Percentiles rank a stretch among this genome's conserved stretches.
Evolutionary conservation across 2,113 vertebrate genomes (phyloP).

Genomic region (Atherinomorus stipes): DNA sequence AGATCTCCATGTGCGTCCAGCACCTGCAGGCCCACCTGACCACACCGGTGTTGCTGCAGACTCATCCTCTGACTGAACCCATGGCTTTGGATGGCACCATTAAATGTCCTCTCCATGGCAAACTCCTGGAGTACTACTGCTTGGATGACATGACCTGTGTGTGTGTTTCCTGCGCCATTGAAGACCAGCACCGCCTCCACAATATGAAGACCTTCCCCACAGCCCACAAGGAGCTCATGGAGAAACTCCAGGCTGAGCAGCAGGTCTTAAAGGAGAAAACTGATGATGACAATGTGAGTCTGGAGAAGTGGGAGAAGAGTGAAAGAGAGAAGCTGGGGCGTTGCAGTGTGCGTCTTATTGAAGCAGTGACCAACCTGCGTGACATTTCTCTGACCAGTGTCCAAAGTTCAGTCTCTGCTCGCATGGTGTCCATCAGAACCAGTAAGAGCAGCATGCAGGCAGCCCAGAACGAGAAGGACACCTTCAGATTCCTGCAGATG

Average conservation of each 20-base stretch:
- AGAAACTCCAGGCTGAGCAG: constrained; percentile 57
- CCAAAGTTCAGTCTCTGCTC: constrained; percentile 67
- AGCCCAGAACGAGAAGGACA: constrained; percentile 59
- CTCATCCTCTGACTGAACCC: constrained; percentile 77
- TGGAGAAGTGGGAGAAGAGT: constrained; percentile 65
- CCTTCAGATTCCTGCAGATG: constrained; percentile 72
- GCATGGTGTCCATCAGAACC: constrained; percentile 54
- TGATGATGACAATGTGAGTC: constrained; percentile 15
- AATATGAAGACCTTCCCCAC: constrained; percentile 72
- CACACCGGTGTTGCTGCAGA: constrained; percentile 68
- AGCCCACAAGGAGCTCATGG: constrained; percentile 67
- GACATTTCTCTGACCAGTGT: constrained; percentile 56
- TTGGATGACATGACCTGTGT: constrained; percentile 53
- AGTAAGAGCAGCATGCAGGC: constrained; percentile 55
- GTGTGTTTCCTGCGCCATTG: constrained; percentile 71
- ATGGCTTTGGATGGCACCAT: constrained; percentile 27
- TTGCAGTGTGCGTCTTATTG: constrained; percentile 52
- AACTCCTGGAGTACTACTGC: constrained; percentile 81
- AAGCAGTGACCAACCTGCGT: constrained; percentile 51
- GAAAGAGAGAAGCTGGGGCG: constrained; percentile 43
- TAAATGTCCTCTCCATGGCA: constrained; percentile 74
- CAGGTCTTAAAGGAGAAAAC: constrained; percentile 34
- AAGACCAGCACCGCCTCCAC: constrained; percentile 73
- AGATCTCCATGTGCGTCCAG: constrained; percentile 79
- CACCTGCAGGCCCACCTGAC: constrained; percentile 79